These are phyloP conservation scores for Cephus spinipes DNA, from an alignment of 2,888 invertebrate species.

Conservation along the genomic window DNA sequence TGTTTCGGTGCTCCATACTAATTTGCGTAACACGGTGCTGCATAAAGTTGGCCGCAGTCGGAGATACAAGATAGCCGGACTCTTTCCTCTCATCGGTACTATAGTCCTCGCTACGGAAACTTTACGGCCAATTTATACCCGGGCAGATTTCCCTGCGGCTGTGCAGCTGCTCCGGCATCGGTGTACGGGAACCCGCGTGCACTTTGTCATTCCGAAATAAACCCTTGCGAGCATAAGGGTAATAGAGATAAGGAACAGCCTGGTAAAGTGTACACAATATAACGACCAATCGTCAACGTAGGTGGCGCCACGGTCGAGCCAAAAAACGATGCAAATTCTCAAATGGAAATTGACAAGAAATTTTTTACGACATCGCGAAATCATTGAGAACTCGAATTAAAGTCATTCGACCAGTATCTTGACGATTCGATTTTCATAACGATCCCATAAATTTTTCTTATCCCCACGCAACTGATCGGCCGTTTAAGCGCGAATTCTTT, in stretches of 20 bases:
- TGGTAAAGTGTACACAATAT: neutral
- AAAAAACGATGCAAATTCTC: neutral
- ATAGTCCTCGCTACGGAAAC: neutral
- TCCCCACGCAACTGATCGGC: neutral
- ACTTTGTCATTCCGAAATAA: neutral
- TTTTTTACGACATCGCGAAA: neutral
- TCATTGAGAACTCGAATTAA: neutral
- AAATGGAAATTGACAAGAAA: neutral
- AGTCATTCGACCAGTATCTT: neutral
- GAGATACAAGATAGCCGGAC: constrained; percentile 4
- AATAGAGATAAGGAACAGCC: neutral
- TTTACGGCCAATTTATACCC: constrained; percentile 44
- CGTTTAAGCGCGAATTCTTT: neutral
- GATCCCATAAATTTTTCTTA: neutral
- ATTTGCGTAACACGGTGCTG: constrained; percentile 22
- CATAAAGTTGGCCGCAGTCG: constrained; percentile 16
- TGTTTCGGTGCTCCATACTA: constrained; percentile 11
- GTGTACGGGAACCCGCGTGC: neutral
- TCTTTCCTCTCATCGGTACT: neutral
- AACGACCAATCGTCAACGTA: neutral
- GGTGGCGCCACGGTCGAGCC: neutral
- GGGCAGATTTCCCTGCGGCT: constrained; percentile 35
- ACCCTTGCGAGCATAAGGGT: neutral
- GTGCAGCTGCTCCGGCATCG: neutral
- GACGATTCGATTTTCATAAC: neutral